Evolutionary conservation across 1,140 invertebrate species (phyloP).

Genomic region (Tetramorium parvispinum): DNA sequence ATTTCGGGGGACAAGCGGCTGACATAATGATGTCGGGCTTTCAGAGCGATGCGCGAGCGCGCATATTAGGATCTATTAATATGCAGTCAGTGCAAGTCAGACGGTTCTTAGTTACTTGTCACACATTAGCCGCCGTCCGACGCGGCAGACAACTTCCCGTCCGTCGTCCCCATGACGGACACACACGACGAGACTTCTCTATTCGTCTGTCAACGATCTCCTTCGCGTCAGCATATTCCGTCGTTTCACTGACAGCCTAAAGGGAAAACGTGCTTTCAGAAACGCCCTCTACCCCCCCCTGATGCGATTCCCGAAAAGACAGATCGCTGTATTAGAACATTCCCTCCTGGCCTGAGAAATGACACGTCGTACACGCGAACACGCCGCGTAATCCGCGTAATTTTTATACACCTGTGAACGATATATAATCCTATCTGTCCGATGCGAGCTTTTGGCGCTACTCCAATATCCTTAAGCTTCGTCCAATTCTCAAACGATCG

Average conservation of each 20-base stretch:
- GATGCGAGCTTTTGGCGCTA: conserved; percentile 8
- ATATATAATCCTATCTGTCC: conserved; percentile 42
- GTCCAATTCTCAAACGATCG: conserved; percentile 36
- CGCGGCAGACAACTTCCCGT: conserved; percentile 61
- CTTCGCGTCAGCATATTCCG: conserved; percentile 44
- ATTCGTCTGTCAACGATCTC: conserved; percentile 75
- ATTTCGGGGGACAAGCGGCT: conserved; percentile 67
- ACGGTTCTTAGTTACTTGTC: conserved; percentile 82
- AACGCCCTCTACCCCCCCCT: neutral
- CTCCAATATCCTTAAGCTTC: conserved; percentile 52
- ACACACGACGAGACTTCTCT: conserved; percentile 58
- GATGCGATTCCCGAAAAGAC: conserved; percentile 13
- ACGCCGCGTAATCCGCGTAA: neutral
- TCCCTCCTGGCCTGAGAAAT: neutral
- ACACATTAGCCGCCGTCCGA: conserved; percentile 74
- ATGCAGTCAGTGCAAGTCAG: conserved; percentile 78
- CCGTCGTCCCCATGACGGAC: conserved; percentile 56
- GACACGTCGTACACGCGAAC: neutral
- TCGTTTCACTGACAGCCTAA: neutral
- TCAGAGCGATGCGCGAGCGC: conserved; percentile 59
- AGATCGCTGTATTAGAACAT: neutral
- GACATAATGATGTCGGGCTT: conserved; percentile 71
- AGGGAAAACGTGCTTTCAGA: conserved; percentile 26
- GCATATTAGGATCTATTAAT: conserved; percentile 83
- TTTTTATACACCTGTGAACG: conserved; percentile 11